These are phyloP conservation scores for Melinaea menophilus DNA, from an alignment of 2,888 invertebrate species.

Conservation along the genomic window DNA sequence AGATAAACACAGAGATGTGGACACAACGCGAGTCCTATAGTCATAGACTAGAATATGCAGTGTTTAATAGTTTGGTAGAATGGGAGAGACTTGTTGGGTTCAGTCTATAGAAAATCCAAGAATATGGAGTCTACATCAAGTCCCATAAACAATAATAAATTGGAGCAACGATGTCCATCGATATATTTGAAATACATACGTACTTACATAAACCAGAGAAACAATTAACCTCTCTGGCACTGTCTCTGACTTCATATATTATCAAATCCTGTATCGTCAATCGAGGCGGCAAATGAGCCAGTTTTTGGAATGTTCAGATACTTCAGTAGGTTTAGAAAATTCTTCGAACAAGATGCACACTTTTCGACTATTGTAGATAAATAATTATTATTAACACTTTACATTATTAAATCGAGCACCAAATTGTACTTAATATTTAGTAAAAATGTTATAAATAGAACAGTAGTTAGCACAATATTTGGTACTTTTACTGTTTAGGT, in stretches of 20 bases:
- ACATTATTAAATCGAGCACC: constrained; percentile 75
- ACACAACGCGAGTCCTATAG: constrained; percentile 57
- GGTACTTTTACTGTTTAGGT: constrained; percentile 44
- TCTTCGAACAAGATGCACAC: constrained; percentile 54
- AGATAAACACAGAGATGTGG: constrained; percentile 48
- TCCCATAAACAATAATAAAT: constrained; percentile 4
- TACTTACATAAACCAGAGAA: background rate
- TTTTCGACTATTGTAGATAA: constrained; percentile 70
- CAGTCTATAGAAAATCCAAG: constrained; percentile 21
- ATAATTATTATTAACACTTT: constrained; percentile 68
- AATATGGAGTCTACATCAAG: background rate
- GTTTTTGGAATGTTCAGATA: constrained; percentile 25
- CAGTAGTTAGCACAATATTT: constrained; percentile 58
- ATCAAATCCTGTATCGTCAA: too few species aligned
- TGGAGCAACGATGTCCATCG: background rate
- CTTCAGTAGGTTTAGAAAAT: constrained; percentile 49
- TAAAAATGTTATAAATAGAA: constrained; percentile 63
- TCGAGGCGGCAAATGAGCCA: constrained; percentile 17
- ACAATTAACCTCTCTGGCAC: too few species aligned
- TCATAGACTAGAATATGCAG: constrained; percentile 47
- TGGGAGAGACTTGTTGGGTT: constrained; percentile 18
- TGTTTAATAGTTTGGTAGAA: constrained; percentile 40
- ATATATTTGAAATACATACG: background rate
- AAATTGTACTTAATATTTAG: constrained; percentile 78
- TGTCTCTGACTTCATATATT: too few species aligned